phyloP scores from a whole-genome alignment of 2,888 invertebrate species.

The Kuschelorhynchus macadamiae region DNA sequence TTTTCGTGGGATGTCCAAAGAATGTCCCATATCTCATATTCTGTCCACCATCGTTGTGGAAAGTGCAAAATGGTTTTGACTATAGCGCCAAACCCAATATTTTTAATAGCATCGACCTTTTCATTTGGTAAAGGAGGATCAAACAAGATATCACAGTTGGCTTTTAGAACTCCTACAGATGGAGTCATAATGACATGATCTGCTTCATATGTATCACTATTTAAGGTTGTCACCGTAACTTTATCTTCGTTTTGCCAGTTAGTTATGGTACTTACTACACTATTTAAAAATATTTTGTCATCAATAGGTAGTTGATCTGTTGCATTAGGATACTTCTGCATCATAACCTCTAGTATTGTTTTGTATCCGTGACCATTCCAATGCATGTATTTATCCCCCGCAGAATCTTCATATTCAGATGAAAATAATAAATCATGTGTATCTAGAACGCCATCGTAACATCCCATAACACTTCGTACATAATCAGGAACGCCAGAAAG shows the following conservation, averaged over 20 bases:
- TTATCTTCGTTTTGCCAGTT: constrained; percentile 40
- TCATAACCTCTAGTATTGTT: constrained; percentile 76
- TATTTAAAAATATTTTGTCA: constrained; percentile 56
- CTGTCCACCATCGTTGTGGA: constrained; percentile 53
- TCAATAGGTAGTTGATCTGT: constrained; percentile 53
- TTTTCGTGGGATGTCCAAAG: constrained; percentile 56
- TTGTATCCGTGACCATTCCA: constrained; percentile 82
- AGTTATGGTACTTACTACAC: constrained; percentile 54
- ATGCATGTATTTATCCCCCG: constrained; percentile 77
- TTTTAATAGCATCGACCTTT: constrained; percentile 54
- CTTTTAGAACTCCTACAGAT: constrained; percentile 58
- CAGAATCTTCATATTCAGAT: constrained; percentile 77
- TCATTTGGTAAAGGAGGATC: constrained; percentile 51
- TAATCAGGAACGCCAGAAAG: constrained; percentile 28
- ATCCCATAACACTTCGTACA: constrained; percentile 6
- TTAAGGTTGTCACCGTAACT: constrained; percentile 65
- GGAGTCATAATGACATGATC: constrained; percentile 76
- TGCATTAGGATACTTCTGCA: constrained; percentile 64
- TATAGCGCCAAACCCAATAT: constrained; percentile 56
- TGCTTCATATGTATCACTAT: constrained; percentile 70
- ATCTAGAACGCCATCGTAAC: constrained; percentile 35
- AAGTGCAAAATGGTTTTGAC: constrained; percentile 55
- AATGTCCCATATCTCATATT: constrained; percentile 38
- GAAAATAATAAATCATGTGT: constrained; percentile 73
- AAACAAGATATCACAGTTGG: constrained; percentile 51